A percentile compares a stretch with the other conserved stretches of the same genome.
These are phyloP conservation scores for Pterocles burchelli DNA, from an alignment of 2,113 vertebrate genomes.

Conservation along the genomic window DNA sequence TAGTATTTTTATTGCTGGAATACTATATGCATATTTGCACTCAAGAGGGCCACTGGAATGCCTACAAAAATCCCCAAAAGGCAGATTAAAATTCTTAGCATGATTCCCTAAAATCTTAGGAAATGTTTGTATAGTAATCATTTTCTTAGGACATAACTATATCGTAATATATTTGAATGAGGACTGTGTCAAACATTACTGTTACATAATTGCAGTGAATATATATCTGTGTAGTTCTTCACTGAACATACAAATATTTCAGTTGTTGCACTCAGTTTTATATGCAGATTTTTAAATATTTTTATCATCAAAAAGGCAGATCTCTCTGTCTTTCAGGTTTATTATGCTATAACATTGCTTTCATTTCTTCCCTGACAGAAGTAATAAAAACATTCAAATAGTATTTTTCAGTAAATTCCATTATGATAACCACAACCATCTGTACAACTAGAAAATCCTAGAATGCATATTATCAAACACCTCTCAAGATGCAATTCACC, in stretches of 20 bases:
- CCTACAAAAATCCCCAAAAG: not conserved
- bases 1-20: not conserved
- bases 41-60: not conserved
- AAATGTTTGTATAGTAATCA: not conserved
- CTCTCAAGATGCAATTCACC: not conserved
- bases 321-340: not conserved
- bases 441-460: not conserved
- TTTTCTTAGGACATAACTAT: not conserved
- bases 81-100: not conserved
- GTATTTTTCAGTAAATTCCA: not conserved
- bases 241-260: not conserved
- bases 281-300: not conserved
- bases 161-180: not conserved
- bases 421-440: not conserved
- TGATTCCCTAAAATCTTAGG: not conserved
- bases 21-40: not conserved
- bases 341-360: not conserved
- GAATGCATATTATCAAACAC: not conserved
- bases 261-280: not conserved
- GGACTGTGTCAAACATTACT: not conserved
- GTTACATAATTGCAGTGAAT: not conserved
- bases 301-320: not conserved
- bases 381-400: not conserved
- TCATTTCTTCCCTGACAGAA: not conserved
- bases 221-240: not conserved